Conservation (phyloP, 2,113 vertebrate genomes). For the Mus musculus region GRCm39 chr6:89219001-89219500, state of each 20-base stretch:
- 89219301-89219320: not conserved
- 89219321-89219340: not conserved
- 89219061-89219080: not conserved
- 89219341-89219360: not conserved
- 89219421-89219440: not conserved
- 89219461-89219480: too few species aligned
- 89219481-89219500: not conserved
- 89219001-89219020: not conserved
- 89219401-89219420: not conserved
- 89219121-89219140: not conserved
- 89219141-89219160: not conserved
- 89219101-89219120: not conserved
- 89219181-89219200: not conserved
- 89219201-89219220: not conserved
- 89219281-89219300: not conserved
- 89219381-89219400: accelerated
- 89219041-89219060: not conserved
- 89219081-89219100: not conserved
- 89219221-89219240: not conserved
- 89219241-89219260: not conserved
- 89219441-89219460: not conserved
- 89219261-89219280: slow-evolving; percentile 2
- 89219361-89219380: not conserved
- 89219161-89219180: not conserved
- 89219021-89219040: not conserved